phyloP scores from a whole-genome alignment of 2,797 vertebrate species.

The Monodelphis domestica region DNA sequence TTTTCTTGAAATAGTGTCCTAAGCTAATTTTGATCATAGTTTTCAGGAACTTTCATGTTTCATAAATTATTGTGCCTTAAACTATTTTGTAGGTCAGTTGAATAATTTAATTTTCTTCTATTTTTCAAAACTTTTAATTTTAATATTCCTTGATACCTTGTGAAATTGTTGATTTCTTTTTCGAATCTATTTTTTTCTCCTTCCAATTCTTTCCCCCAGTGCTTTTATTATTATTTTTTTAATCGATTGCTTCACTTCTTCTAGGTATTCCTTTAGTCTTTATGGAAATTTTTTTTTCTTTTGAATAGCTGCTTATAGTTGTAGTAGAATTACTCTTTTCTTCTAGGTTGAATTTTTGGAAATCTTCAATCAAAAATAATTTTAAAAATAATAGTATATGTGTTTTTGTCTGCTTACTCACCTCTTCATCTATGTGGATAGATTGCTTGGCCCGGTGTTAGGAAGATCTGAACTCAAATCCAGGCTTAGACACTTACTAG shows the following conservation, averaged over 20 bases:
- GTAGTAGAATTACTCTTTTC: background rate
- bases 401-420: background rate
- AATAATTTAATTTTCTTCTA: background rate
- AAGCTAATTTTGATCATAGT: background rate
- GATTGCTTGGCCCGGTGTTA: background rate
- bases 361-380: slow-evolving; percentile 18
- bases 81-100: no score
- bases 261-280: background rate
- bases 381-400: background rate
- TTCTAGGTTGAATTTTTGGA: background rate
- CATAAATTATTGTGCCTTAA: background rate
- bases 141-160: background rate
- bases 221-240: background rate
- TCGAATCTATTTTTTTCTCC: background rate
- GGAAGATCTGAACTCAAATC: background rate
- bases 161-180: background rate
- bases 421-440: background rate
- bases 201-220: background rate
- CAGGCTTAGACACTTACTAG: background rate
- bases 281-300: background rate
- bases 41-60: background rate
- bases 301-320: background rate
- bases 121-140: background rate
- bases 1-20: background rate
- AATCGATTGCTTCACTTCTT: background rate